These are phyloP conservation scores for Pardalotus punctatus DNA, from an alignment of 2,113 vertebrate species.

Conservation along the genomic window DNA sequence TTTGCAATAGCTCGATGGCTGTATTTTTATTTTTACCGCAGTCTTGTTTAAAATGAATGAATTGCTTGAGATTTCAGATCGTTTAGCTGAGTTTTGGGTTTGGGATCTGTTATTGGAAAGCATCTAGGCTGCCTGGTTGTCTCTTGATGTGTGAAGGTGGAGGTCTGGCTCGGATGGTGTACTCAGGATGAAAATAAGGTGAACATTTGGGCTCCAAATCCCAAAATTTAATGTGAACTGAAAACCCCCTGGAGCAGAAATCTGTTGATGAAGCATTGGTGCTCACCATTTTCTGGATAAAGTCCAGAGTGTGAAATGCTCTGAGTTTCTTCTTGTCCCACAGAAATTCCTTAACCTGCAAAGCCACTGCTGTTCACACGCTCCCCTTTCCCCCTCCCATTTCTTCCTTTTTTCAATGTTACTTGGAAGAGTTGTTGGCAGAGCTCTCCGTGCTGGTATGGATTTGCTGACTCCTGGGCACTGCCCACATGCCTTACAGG, in stretches of 20 bases:
- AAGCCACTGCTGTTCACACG: background rate
- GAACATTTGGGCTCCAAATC: background rate
- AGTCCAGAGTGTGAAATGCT: background rate
- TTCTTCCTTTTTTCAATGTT: background rate
- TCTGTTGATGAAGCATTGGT: background rate
- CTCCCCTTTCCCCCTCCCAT: background rate
- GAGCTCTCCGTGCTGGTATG: fast-evolving
- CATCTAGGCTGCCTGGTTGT: background rate
- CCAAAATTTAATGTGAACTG: background rate
- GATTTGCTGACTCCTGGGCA: background rate
- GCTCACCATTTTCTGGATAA: background rate
- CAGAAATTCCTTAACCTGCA: background rate
- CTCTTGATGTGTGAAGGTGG: background rate
- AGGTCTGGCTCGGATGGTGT: background rate
- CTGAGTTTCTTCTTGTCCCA: background rate
- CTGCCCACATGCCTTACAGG: background rate
- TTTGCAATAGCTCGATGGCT: background rate
- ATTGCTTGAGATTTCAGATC: background rate
- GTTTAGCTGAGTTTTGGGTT: background rate
- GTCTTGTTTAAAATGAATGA: background rate
- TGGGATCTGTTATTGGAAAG: background rate
- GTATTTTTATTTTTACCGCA: background rate
- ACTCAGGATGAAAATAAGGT: background rate
- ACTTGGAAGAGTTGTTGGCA: background rate
- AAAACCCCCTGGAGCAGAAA: background rate